phyloP scores from a whole-genome alignment of 2,888 invertebrate genomes.

The Arctia plantaginis region DNA sequence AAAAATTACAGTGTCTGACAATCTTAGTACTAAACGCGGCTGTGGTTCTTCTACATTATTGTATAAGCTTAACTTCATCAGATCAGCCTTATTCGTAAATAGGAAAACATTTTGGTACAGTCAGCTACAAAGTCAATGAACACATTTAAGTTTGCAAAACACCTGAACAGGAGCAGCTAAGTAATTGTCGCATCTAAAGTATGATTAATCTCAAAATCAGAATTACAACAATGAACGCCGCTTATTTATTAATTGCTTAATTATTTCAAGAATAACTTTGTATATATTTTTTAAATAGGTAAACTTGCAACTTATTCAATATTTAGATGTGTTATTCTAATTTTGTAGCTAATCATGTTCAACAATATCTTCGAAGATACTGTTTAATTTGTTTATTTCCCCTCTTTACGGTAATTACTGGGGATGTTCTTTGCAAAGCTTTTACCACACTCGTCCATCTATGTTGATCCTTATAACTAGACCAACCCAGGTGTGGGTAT shows the following conservation, averaged over 20 bases:
- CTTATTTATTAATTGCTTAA: neutral
- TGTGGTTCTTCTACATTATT: constrained; percentile 8
- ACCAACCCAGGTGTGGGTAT: too few species aligned
- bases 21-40: constrained; percentile 1
- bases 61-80: neutral
- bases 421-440: too few species aligned
- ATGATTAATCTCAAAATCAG: too few species aligned
- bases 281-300: neutral
- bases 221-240: too few species aligned
- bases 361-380: neutral
- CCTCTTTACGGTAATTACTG: neutral
- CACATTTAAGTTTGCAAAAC: neutral
- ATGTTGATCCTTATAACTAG: too few species aligned
- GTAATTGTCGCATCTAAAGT: neutral
- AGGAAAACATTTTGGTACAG: constrained; percentile 1
- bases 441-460: too few species aligned
- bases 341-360: neutral
- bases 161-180: neutral
- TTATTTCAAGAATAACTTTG: neutral
- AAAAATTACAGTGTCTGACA: neutral
- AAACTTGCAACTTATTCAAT: neutral
- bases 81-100: constrained; percentile 2
- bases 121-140: neutral
- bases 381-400: neutral
- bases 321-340: neutral